Evolutionary conservation across 2,797 vertebrate genomes (phyloP).

Genomic region (Mus caroli): DNA sequence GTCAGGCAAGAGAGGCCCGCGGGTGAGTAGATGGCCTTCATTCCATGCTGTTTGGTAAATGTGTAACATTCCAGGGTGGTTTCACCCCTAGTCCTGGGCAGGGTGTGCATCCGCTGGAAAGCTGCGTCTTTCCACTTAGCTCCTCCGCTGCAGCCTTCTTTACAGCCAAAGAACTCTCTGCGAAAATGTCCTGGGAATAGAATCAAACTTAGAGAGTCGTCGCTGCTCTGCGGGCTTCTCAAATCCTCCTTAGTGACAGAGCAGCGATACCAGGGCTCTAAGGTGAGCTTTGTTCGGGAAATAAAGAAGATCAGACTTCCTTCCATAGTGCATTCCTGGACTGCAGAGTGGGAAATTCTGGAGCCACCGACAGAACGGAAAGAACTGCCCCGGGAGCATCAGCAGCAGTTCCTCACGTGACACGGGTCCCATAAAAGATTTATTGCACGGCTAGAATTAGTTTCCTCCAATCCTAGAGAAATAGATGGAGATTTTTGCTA

Average conservation of each 20-base stretch:
- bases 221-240: slow-evolving; percentile 58
- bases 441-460: slow-evolving; percentile 49
- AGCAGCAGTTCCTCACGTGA: slow-evolving; percentile 56
- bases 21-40: slow-evolving; percentile 91
- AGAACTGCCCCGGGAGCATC: slow-evolving; percentile 12
- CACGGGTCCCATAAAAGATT: slow-evolving; percentile 57
- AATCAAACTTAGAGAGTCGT: slow-evolving; percentile 57
- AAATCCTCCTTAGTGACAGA: slow-evolving; percentile 56
- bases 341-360: slow-evolving; percentile 58
- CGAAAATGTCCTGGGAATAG: not conserved
- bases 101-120: slow-evolving; percentile 63
- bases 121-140: slow-evolving; percentile 44
- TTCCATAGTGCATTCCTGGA: slow-evolving; percentile 57
- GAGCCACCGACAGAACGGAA: not conserved
- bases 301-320: slow-evolving; percentile 66
- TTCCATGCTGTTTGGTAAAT: slow-evolving; percentile 68
- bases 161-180: slow-evolving; percentile 22
- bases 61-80: not conserved
- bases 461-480: slow-evolving; percentile 46
- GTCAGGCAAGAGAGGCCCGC: slow-evolving; percentile 95
- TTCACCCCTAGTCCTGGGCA: not conserved
- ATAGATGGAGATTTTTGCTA: not conserved
- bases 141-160: not conserved
- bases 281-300: slow-evolving; percentile 80
- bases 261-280: slow-evolving; percentile 68